A percentile compares a stretch with the other conserved stretches of the same genome.
phyloP scores from a whole-genome alignment of 2,113 vertebrate species.

The Benitochromis conjunctus region DNA sequence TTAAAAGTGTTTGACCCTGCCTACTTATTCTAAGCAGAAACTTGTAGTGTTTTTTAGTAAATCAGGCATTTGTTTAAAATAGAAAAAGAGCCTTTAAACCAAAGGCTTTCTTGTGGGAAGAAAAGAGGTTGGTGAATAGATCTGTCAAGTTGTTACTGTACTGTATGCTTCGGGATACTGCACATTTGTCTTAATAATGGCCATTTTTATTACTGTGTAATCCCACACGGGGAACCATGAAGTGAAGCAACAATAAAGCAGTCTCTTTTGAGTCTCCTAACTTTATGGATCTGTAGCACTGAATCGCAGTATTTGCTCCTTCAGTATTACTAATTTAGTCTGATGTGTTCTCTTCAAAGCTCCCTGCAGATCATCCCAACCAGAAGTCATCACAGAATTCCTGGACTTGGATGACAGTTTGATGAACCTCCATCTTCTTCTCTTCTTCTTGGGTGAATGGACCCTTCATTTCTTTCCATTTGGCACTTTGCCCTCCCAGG shows the following conservation, averaged over 20 bases:
- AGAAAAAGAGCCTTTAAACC: background rate
- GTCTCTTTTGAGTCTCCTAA: background rate
- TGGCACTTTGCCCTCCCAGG: constrained; percentile 16
- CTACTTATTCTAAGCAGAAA: background rate
- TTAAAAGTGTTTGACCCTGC: background rate
- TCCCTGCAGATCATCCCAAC: background rate
- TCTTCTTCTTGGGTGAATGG: background rate
- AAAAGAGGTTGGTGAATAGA: background rate
- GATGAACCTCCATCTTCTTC: background rate
- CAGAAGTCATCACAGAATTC: constrained; percentile 24
- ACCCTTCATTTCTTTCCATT: constrained; percentile 6
- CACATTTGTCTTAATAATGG: background rate
- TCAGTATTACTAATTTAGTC: background rate
- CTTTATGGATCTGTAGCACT: background rate
- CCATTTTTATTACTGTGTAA: background rate
- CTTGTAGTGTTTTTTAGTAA: background rate
- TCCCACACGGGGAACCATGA: background rate
- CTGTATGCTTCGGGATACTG: background rate
- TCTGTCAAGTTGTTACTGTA: background rate
- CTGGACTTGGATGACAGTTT: constrained; percentile 41
- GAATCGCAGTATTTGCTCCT: background rate
- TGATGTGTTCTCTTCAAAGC: constrained; percentile 19
- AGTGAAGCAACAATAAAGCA: rapidly evolving
- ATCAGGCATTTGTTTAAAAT: background rate
- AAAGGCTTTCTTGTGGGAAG: background rate